Evolutionary conservation across 2,113 vertebrate species (phyloP), one percentile per base, ranked within the genome.

Genomic region (Aptenodytes forsteri): DNA sequence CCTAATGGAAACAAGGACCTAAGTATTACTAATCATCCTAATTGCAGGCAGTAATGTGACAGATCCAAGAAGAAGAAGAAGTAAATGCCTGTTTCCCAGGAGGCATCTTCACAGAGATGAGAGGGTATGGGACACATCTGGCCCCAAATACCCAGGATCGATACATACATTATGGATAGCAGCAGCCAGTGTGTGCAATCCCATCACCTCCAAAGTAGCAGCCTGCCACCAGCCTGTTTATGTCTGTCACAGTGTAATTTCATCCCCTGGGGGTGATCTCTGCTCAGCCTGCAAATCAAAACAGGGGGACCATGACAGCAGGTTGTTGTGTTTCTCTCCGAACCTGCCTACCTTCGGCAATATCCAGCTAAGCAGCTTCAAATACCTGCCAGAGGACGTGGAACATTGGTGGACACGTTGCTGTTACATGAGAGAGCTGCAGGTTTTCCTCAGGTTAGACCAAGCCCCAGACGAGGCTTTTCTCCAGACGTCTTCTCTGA

Each of bases 391-490:
- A 38, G 34, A 40, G 16, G 30, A 40, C 19, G 11, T 27, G 44
- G 8, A 64, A 16, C 32, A 38, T 26, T 3, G 3, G 56, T 36
- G 36, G 21, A 52, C 17, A 38, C 0, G 0, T 19, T 87, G 36
- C 34, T 2, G 2, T 62, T 29, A 38, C 10, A 22, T 8, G 10
- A 36, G 9, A 34, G 36, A 80, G 49, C 16, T 14, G 3, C 18
- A 36, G 30, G 25, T 52, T 88, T 90, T 70, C 16, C 22, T 89
- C 5, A 3, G 36, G 6, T 49, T 38, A 79, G 32, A 32, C 38
- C 40, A 65, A 59, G 32, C 11, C 46, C n/a, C 44, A 64, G 11
- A 6, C 0, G 2, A 75, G 16, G 40, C 16, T 80, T 11, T 50
- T 75, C 59, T 85, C 54, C 34, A 29, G 65, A 26, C 0, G 0